Evolutionary conservation across 2,797 vertebrate species (phyloP).

Genomic region (Xenops minutus): DNA sequence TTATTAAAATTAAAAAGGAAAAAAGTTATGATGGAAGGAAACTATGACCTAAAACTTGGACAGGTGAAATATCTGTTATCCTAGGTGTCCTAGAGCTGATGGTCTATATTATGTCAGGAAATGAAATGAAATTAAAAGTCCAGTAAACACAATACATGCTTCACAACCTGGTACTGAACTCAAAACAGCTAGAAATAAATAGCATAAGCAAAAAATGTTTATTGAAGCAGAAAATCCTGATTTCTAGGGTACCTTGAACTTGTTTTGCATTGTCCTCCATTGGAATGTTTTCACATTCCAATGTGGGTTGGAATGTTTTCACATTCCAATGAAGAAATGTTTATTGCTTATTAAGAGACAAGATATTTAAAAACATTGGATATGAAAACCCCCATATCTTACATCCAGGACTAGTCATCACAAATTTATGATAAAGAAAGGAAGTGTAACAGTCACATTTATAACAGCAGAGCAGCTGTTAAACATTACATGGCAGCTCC

Average conservation of each 20-base stretch:
- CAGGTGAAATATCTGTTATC: not conserved
- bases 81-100: not conserved
- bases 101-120: not conserved
- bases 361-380: not conserved
- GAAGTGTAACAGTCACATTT: not conserved
- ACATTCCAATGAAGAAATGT: not conserved
- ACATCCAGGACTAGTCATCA: not conserved
- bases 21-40: not conserved
- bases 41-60: not conserved
- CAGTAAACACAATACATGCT: constrained; percentile 12
- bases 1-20: not conserved
- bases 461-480: not conserved
- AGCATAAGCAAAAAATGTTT: not conserved
- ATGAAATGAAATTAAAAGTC: not conserved
- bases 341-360: not conserved
- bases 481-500: not conserved
- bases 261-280: not conserved
- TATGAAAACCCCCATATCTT: not conserved
- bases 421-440: not conserved
- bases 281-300: not conserved
- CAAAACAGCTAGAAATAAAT: not conserved
- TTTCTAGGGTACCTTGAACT: constrained; percentile 10
- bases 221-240: not conserved
- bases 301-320: too few species aligned
- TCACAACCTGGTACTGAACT: constrained; percentile 41